Evolutionary conservation across 2,113 vertebrate genomes (phyloP), one percentile per base, ranked within the genome.

Genomic region (Chaetodon auriga): DNA sequence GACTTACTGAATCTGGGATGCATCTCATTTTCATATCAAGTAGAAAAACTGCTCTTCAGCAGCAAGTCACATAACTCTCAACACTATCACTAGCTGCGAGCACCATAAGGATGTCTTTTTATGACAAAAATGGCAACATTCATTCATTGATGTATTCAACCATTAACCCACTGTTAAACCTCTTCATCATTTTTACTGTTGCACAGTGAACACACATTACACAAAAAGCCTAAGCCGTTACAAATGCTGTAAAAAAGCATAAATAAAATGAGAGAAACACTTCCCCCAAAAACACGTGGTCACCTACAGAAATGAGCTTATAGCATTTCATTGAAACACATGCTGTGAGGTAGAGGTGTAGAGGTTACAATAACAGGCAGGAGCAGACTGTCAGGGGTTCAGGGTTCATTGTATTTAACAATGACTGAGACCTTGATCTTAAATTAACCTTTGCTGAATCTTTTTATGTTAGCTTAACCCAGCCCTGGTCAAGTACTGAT

Each of bases 1-100:
- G 82, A 78, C 45, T 66, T 8, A 2, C 57, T 80, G 68, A 1
- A 70, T 78, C 54, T 78, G 7, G 53, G 73, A 79, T 62, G 7
- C 16, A 53, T 77, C 35, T 11, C 41, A 70, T 76, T 41, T 62
- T 43, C 53, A 62, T 16, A 70, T 68, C 36, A 80, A 78, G 78
- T 12, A 55, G 19, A 76, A 79, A 61, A 30, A 1, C 2, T 30
- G 30, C 30, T 30, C 30, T 30, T 70, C n/a, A 54, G 38, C 25
- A 19, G 68, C 35, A 5, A 74, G 13, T 78, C 19, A 38, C 60
- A 19, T 58, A 68, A 68, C 43, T 54, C 6, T 75, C 25, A 38
- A 55, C 9, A 51, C 7, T 2, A 35, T 45, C 9, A 18, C 15
- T 62, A 30, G 30, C 30, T 30, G 3, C 46, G 14, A 69, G 66